Base-by-base conservation (phyloP, 2,113 vertebrate genomes). In the Corythaeola cristata region DNA sequence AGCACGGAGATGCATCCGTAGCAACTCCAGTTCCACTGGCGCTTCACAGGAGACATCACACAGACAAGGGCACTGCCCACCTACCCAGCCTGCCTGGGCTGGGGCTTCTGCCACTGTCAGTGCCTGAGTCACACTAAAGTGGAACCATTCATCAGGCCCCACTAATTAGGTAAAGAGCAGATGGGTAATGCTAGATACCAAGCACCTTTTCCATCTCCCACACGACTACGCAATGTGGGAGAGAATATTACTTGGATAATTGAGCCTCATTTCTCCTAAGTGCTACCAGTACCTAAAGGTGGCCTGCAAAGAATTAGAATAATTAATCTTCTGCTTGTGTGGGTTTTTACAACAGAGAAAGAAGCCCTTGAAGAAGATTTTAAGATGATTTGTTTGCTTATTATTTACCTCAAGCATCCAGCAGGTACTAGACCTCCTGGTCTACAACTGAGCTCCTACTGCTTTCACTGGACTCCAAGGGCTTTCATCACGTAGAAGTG, bases 231-330 rank as follows among this genome's bases (percentile, higher is more conserved):
- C 71, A 50, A 85, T 72, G 93, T 92, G 92, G 89, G 96, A 95
- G 94, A 92, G 87, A 95, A 79, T 82, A 93, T 96, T 96, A 90
- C 92, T 94, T 76, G 81, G 74, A 94, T 95, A 97, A 96, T 94
- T 92, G 89, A 96, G 84, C 63, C 89, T 95, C 89, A 88, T 95
- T 96, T 96, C 91, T 93, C 53, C 1, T 76, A 89, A 97, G 89
- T 83, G 77, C 77, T 90, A 90, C 80, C 3, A 5, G 66, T 91
- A 95, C 41, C 89, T 95, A 96, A 95, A 95, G 92, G 89, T 89
- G 89, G 92, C 58, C 73, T 72, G 83, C 77, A 89, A 97, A 97
- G 92, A 87, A 95, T 92, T 88, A 93, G 66, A 92, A 91, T 91
- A 95, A 96, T 96, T 93, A 90, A 96, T 95, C 86, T 90, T 72